Conservation (phyloP, 2,113 vertebrate genomes). For the Poeciliopsis turrubarensis region DNA sequence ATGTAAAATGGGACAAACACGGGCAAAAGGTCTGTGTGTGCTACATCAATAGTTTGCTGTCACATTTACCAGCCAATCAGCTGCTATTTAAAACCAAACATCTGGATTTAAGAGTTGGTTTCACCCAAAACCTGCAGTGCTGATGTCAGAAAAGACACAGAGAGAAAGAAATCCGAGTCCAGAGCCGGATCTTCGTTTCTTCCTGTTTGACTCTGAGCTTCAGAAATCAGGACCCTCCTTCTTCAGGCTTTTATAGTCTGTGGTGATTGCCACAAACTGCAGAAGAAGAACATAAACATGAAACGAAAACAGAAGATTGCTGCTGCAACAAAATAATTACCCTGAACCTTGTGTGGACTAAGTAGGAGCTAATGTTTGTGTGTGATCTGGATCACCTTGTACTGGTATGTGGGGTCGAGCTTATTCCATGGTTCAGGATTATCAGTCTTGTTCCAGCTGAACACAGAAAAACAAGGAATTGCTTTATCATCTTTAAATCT, state of each 20-base stretch:
- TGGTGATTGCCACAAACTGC: slow-evolving; percentile 87
- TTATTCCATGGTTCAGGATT: slow-evolving; percentile 95
- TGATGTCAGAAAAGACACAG: background rate
- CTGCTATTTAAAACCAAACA: slow-evolving; percentile 17
- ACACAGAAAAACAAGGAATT: slow-evolving; percentile 9
- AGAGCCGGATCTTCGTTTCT: slow-evolving; percentile 13
- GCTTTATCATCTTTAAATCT: no score
- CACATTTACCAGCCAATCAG: slow-evolving; percentile 3
- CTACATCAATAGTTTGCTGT: background rate
- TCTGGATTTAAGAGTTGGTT: slow-evolving; percentile 2
- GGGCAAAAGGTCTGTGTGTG: background rate
- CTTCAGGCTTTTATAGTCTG: slow-evolving; percentile 92
- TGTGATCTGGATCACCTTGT: slow-evolving; percentile 83
- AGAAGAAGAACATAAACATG: background rate
- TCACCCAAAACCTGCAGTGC: background rate
- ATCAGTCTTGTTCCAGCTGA: slow-evolving; percentile 89
- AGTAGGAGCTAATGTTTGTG: background rate
- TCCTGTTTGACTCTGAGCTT: slow-evolving; percentile 47
- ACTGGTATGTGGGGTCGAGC: slow-evolving; percentile 88
- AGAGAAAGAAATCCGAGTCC: slow-evolving; percentile 9
- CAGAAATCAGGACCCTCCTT: slow-evolving; percentile 91
- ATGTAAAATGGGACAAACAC: background rate
- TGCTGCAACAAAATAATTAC: background rate
- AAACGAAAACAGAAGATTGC: background rate
- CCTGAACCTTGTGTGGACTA: background rate